Conservation (phyloP, 2,888 invertebrate species). For the Drosophila anomelani region DNA sequence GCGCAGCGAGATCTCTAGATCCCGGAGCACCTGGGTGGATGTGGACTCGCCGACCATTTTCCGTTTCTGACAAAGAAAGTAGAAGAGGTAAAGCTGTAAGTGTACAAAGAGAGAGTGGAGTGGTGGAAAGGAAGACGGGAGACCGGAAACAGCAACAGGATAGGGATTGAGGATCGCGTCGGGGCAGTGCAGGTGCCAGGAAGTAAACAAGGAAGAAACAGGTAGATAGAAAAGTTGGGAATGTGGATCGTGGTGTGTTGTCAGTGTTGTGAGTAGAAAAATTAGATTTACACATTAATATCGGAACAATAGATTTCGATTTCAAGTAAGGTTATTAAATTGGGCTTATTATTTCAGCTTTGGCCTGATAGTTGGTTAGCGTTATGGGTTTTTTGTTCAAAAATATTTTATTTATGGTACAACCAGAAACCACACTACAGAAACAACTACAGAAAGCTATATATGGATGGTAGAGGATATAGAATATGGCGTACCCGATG, state of each 20-base stretch:
- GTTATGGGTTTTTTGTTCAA: constrained; percentile 9
- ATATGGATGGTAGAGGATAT: constrained; percentile 3
- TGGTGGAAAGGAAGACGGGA: constrained; percentile 27
- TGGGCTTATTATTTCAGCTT: constrained; percentile 16
- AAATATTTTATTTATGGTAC: constrained; percentile 29
- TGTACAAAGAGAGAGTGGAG: constrained; percentile 69
- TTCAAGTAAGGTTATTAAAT: constrained; percentile 30
- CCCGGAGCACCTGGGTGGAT: constrained; percentile 98
- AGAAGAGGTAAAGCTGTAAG: constrained; percentile 84
- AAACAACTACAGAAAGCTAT: constrained; percentile 33
- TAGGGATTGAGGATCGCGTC: constrained; percentile 26
- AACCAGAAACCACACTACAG: constrained; percentile 53
- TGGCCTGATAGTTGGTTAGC: constrained; percentile 45
- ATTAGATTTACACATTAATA: constrained; percentile 79
- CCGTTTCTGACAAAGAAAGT: constrained; percentile 92
- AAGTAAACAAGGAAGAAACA: constrained; percentile 22
- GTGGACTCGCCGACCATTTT: constrained; percentile 98
- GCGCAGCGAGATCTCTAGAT: constrained; percentile 98
- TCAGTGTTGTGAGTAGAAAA: constrained; percentile 80
- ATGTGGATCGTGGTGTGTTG: constrained; percentile 44
- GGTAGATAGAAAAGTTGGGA: constrained; percentile 19
- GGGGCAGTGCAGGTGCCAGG: constrained; percentile 47
- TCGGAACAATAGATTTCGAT: constrained; percentile 58
- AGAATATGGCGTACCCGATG: constrained; percentile 89
- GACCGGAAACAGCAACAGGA: constrained; percentile 31